These are phyloP conservation scores for Varanus salvator DNA, from an alignment of 2,113 vertebrate genomes.

Conservation along the genomic window DNA sequence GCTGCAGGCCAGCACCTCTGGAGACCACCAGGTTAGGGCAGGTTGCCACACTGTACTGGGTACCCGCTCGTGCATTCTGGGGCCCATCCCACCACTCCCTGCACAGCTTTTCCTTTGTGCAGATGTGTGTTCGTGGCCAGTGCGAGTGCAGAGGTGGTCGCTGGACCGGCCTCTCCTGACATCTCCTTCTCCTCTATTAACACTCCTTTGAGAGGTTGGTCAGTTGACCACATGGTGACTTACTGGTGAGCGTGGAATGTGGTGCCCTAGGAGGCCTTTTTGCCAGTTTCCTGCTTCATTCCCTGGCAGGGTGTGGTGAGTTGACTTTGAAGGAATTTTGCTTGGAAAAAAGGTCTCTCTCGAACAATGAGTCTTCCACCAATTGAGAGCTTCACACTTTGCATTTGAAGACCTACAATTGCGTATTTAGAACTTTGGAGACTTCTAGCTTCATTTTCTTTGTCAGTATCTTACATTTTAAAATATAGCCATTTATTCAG, in stretches of 20 bases:
- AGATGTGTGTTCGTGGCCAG: background rate
- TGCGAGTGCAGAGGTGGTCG: background rate
- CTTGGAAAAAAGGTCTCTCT: background rate
- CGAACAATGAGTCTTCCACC: background rate
- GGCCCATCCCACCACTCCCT: background rate
- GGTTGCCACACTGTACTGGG: background rate
- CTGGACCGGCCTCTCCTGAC: background rate
- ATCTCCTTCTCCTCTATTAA: too few relatives aligned
- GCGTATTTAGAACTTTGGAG: too few relatives aligned
- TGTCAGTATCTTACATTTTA: too few relatives aligned
- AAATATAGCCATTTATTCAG: too few relatives aligned
- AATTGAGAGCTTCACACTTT: background rate
- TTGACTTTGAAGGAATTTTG: background rate
- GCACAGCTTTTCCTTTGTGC: background rate
- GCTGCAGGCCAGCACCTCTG: background rate
- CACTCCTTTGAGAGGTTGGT: background rate
- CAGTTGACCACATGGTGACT: background rate
- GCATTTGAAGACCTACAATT: background rate
- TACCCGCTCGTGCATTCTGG: background rate
- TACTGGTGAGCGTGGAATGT: background rate
- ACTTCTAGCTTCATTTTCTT: too few relatives aligned
- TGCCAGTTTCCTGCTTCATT: background rate
- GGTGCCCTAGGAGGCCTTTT: background rate
- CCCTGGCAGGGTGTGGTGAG: background rate
- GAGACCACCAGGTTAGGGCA: background rate